Evolutionary conservation across 2,888 invertebrate species (phyloP).

Genomic region (Gastrophysa polygoni): DNA sequence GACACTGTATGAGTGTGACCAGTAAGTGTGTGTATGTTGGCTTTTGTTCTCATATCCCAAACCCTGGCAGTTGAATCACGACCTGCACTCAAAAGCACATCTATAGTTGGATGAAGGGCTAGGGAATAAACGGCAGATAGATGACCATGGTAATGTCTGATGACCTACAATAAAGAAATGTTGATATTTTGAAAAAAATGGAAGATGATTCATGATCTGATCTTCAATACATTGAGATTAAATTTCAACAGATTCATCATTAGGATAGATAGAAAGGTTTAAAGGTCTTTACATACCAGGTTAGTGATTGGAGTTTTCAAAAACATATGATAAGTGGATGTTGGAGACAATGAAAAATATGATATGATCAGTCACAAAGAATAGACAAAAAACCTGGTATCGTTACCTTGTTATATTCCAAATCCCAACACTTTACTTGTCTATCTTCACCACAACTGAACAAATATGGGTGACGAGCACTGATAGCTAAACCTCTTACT

Average conservation of each 20-base stretch:
- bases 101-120: constrained; percentile 92
- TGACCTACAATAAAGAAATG: too few species aligned
- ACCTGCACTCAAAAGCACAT: constrained; percentile 92
- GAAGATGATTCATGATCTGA: too few species aligned
- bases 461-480: constrained; percentile 93
- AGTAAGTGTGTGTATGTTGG: constrained; percentile 93
- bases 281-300: too few species aligned
- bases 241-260: too few species aligned
- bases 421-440: constrained; percentile 99
- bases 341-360: too few species aligned
- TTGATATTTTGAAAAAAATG: too few species aligned
- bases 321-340: too few species aligned
- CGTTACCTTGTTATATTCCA: constrained; percentile 96
- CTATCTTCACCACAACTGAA: constrained; percentile 99
- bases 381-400: too few species aligned
- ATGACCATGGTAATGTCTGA: constrained; percentile 98
- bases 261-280: too few species aligned
- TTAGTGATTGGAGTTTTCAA: too few species aligned
- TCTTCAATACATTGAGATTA: too few species aligned
- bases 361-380: too few species aligned
- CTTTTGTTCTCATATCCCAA: constrained; percentile 99
- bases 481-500: constrained; percentile 94
- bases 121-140: constrained; percentile 94
- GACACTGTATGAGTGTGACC: constrained; percentile 99
- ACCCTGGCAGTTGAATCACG: constrained; percentile 95